These are phyloP conservation scores for Patella pellucida DNA, from an alignment of 2,888 invertebrate genomes.

Conservation along the genomic window DNA sequence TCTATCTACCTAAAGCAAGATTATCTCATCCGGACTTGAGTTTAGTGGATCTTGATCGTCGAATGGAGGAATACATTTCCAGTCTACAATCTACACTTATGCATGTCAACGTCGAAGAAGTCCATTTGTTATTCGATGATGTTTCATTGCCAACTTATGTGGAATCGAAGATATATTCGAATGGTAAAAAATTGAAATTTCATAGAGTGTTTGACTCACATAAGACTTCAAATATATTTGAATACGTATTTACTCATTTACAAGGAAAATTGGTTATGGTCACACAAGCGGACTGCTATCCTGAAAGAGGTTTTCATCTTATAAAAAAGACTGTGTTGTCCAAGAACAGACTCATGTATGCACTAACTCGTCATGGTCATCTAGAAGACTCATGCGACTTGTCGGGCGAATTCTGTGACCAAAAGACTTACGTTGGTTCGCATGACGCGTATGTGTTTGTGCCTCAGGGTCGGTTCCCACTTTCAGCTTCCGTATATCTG, in stretches of 20 bases:
- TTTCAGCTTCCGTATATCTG: not conserved
- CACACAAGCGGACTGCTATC: constrained; percentile 21
- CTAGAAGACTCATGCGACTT: constrained; percentile 22
- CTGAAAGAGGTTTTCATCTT: constrained; percentile 18
- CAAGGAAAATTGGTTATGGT: constrained; percentile 20
- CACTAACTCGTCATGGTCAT: constrained; percentile 18
- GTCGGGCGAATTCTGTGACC: constrained; percentile 22
- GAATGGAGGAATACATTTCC: constrained; percentile 19
- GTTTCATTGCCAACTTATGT: not conserved
- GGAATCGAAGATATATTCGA: not conserved
- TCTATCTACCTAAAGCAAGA: too few relatives aligned
- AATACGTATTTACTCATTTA: constrained; percentile 13
- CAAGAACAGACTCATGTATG: constrained; percentile 16
- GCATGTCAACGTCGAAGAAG: constrained; percentile 10
- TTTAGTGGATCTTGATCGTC: not conserved
- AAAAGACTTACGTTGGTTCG: constrained; percentile 15
- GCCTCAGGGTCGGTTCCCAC: constrained; percentile 2
- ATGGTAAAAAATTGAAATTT: constrained; percentile 8
- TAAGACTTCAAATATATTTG: constrained; percentile 9
- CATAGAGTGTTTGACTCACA: not conserved
- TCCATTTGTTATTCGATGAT: constrained; percentile 19
- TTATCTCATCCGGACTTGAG: too few relatives aligned
- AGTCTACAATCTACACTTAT: constrained; percentile 15
- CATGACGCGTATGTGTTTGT: constrained; percentile 26
- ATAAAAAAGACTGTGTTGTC: constrained; percentile 5